phyloP scores from a whole-genome alignment of 2,888 invertebrate species.

The Microctonus brassicae region DNA sequence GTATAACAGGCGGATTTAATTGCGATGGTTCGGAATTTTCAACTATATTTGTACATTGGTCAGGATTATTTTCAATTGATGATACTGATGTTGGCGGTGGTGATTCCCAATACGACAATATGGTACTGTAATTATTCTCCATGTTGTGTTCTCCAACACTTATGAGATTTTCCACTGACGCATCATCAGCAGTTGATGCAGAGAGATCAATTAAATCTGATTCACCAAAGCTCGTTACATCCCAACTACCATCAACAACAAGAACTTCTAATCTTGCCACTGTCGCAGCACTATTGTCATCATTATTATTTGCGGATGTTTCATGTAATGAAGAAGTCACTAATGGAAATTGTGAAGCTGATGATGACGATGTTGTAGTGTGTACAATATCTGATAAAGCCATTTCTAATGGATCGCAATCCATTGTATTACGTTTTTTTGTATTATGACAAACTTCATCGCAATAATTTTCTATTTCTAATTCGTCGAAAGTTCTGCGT shows the following conservation, averaged over 20 bases:
- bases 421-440: slow-evolving; percentile 52
- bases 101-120: slow-evolving; percentile 48
- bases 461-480: slow-evolving; percentile 64
- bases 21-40: background rate
- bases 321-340: slow-evolving; percentile 45
- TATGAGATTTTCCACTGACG: slow-evolving; percentile 35
- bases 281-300: slow-evolving; percentile 43
- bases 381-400: slow-evolving; percentile 36
- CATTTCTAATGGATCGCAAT: slow-evolving; percentile 49
- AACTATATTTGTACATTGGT: slow-evolving; percentile 31
- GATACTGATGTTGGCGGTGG: background rate
- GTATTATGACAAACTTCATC: slow-evolving; percentile 59
- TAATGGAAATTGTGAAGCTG: slow-evolving; percentile 42
- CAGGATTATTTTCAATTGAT: background rate
- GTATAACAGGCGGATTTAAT: background rate
- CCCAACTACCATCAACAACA: slow-evolving; percentile 64
- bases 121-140: slow-evolving; percentile 44
- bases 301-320: slow-evolving; percentile 26
- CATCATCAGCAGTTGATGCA: slow-evolving; percentile 34
- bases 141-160: slow-evolving; percentile 44
- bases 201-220: slow-evolving; percentile 45
- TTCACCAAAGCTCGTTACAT: slow-evolving; percentile 43
- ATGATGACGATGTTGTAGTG: slow-evolving; percentile 9
- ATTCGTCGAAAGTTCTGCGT: slow-evolving; percentile 62
- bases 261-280: slow-evolving; percentile 64